A percentile compares a stretch with the other conserved stretches of the same genome.
Evolutionary conservation across 2,888 invertebrate species (phyloP).

Genomic region (Platypus cylindrus): DNA sequence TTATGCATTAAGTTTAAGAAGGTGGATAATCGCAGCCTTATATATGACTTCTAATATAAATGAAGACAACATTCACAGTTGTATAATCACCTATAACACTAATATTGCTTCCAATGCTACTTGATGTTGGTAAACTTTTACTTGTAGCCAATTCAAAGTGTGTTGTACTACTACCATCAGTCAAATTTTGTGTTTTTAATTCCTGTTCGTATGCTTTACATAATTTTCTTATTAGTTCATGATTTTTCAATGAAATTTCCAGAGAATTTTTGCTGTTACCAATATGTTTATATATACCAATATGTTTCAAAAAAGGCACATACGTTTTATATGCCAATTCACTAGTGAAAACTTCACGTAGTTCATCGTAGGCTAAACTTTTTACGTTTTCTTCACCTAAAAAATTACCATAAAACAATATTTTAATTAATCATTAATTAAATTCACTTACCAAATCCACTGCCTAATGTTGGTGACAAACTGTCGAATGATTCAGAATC

Average conservation of each 20-base stretch:
- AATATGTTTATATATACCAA: too few species aligned
- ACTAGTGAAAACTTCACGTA: conserved; percentile 69
- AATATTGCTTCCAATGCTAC: conserved; percentile 70
- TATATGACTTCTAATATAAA: too few species aligned
- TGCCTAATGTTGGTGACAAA: conserved; percentile 38
- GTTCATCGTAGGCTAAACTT: conserved; percentile 54
- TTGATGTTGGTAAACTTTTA: conserved; percentile 24
- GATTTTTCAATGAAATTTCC: conserved; percentile 63
- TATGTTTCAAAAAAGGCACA: conserved; percentile 57
- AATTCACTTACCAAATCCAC: conserved; percentile 3
- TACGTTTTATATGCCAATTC: conserved; percentile 78
- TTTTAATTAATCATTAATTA: too few species aligned
- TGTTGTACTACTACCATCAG: conserved; percentile 15
- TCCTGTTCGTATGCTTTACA: conserved; percentile 61
- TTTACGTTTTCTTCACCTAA: conserved; percentile 24
- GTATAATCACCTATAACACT: conserved; percentile 13
- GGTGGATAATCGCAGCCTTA: too few species aligned
- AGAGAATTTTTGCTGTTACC: too few species aligned
- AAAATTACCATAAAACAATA: not conserved
- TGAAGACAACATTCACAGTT: too few species aligned
- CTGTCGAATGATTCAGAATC: conserved; percentile 45
- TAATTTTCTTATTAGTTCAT: conserved; percentile 60
- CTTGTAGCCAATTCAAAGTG: too few species aligned
- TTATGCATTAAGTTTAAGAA: too few species aligned
- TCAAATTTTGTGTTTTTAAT: conserved; percentile 18